Percentiles rank a stretch among this genome's conserved stretches.
Conservation (phyloP, 2,113 vertebrate species). For the Bothrops jararaca region DNA sequence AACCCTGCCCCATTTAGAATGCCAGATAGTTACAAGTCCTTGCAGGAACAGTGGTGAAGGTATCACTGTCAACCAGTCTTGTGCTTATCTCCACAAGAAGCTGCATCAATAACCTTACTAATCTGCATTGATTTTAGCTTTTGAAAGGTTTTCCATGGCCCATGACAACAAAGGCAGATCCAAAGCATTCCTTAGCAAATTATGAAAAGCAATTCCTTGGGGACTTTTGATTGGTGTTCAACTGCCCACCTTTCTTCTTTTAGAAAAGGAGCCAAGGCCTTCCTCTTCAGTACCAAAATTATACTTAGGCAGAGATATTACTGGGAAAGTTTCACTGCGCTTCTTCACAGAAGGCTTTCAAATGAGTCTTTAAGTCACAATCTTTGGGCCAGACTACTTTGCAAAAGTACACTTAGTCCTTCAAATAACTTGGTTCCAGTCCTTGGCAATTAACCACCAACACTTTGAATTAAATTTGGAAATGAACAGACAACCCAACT, state of each 20-base stretch:
- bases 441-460: not conserved
- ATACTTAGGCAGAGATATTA: not conserved
- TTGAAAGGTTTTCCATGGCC: not conserved
- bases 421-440: not conserved
- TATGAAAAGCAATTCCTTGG: not conserved
- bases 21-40: not conserved
- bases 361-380: not conserved
- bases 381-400: not conserved
- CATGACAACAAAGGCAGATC: not conserved
- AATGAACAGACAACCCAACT: not conserved
- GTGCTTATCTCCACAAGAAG: not conserved
- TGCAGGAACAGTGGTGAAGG: not conserved
- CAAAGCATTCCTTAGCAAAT: not conserved
- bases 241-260: not conserved
- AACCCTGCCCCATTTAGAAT: not conserved
- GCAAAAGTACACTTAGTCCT: not conserved
- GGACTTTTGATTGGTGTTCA: not conserved
- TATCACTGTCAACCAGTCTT: not conserved
- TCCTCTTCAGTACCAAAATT: not conserved
- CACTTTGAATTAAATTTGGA: not conserved
- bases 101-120: not conserved
- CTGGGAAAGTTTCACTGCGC: not conserved
- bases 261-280: not conserved
- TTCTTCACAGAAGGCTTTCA: not conserved
- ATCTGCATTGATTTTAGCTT: not conserved